These are phyloP conservation scores for Falcunculus frontatus DNA, from an alignment of 2,113 vertebrate species.

Conservation along the genomic window DNA sequence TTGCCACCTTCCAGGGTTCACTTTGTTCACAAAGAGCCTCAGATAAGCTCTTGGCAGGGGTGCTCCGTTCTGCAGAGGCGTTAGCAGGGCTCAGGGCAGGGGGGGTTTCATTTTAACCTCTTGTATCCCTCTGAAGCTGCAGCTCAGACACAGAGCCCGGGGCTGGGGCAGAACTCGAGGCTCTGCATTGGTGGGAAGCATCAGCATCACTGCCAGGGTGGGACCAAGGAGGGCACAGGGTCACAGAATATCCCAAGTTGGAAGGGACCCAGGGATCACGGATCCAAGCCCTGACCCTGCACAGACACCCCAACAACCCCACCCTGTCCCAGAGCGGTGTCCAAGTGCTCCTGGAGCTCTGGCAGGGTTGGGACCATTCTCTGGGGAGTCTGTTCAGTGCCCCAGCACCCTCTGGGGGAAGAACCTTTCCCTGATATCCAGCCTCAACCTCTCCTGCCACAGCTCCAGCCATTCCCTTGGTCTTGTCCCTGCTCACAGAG, in stretches of 20 bases:
- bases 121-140: neutral
- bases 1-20: slow-evolving; percentile 42
- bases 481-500: neutral
- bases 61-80: neutral
- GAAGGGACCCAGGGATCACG: neutral
- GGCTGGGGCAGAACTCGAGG: neutral
- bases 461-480: neutral
- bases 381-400: fast-evolving
- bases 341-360: neutral
- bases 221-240: neutral
- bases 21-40: slow-evolving; percentile 64
- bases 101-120: neutral
- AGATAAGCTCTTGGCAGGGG: slow-evolving; percentile 65
- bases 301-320: neutral
- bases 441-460: fast-evolving
- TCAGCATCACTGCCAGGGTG: fast-evolving
- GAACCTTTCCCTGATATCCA: neutral
- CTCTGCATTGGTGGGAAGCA: fast-evolving
- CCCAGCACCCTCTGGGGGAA: neutral
- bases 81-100: neutral
- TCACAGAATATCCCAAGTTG: fast-evolving
- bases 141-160: neutral
- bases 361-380: neutral
- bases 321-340: fast-evolving
- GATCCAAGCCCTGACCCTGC: neutral